Conservation (phyloP, 2,113 vertebrate species). For the Tachycineta bicolor region DNA sequence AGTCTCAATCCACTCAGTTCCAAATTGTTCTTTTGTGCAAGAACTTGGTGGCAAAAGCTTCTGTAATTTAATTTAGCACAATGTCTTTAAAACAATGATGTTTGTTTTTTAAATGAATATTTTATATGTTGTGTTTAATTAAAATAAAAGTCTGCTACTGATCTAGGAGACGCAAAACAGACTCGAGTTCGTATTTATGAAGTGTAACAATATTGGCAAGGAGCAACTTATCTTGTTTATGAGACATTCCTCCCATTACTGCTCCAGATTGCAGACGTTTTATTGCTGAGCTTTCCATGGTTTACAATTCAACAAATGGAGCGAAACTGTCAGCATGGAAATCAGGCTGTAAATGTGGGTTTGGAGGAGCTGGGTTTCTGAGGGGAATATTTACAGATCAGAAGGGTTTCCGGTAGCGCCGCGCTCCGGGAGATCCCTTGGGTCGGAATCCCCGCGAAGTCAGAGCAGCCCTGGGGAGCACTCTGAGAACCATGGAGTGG, state of each 20-base stretch:
- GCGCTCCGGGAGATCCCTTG: neutral
- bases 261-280: constrained; percentile 82
- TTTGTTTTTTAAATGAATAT: constrained; percentile 81
- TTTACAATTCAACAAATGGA: constrained; percentile 81
- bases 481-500: fast-evolving
- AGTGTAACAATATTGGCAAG: constrained; percentile 81
- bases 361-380: neutral
- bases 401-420: neutral
- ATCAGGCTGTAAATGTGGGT: constrained; percentile 56
- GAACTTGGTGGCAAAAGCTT: constrained; percentile 37
- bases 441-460: neutral
- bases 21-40: constrained; percentile 56
- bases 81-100: constrained; percentile 78
- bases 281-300: constrained; percentile 79
- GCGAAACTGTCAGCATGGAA: constrained; percentile 78
- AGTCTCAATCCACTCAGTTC: constrained; percentile 66
- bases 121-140: constrained; percentile 85
- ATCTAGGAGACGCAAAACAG: constrained; percentile 78
- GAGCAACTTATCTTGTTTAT: constrained; percentile 84
- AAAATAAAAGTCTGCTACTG: constrained; percentile 81
- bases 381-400: constrained; percentile 69
- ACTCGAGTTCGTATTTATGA: constrained; percentile 79
- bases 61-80: constrained; percentile 72
- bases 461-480: neutral
- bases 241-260: constrained; percentile 81